phyloP scores from a whole-genome alignment of 2,113 vertebrate species.

The Peromyscus polionotus region DNA sequence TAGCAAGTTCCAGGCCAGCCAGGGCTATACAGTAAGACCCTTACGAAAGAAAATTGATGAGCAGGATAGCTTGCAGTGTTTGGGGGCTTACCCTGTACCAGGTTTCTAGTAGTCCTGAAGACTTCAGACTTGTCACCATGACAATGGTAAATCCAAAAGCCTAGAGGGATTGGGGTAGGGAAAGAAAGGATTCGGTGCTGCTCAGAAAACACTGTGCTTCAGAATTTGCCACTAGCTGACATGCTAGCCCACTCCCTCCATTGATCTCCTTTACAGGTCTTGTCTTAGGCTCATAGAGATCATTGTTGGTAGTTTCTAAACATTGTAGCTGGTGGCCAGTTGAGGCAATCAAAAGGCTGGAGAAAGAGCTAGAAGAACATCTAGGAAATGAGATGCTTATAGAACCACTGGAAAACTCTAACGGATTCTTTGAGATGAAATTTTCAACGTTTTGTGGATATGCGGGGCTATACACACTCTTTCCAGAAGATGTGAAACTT shows the following conservation, averaged over 20 bases:
- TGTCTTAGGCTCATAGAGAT: background rate
- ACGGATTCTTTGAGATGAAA: background rate
- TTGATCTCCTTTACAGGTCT: background rate
- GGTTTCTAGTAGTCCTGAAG: background rate
- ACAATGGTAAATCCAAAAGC: background rate
- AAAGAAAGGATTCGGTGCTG: background rate
- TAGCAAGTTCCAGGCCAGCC: background rate
- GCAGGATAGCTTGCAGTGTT: background rate
- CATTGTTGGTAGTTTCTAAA: background rate
- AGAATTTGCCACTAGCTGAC: background rate
- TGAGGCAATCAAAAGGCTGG: background rate
- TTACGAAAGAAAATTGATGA: background rate
- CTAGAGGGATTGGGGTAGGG: too few species aligned
- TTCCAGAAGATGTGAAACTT: background rate
- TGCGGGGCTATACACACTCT: rapidly evolving
- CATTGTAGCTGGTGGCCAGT: background rate
- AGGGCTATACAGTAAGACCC: background rate
- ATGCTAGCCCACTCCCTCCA: background rate
- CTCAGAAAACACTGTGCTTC: background rate
- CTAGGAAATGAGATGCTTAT: background rate
- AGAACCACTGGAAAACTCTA: background rate
- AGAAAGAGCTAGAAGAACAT: background rate
- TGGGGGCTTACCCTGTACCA: background rate
- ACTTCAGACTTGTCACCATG: background rate
- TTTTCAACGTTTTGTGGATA: background rate